phyloP scores from a whole-genome alignment of 2,113 vertebrate genomes.

The Orthonyx spaldingii region DNA sequence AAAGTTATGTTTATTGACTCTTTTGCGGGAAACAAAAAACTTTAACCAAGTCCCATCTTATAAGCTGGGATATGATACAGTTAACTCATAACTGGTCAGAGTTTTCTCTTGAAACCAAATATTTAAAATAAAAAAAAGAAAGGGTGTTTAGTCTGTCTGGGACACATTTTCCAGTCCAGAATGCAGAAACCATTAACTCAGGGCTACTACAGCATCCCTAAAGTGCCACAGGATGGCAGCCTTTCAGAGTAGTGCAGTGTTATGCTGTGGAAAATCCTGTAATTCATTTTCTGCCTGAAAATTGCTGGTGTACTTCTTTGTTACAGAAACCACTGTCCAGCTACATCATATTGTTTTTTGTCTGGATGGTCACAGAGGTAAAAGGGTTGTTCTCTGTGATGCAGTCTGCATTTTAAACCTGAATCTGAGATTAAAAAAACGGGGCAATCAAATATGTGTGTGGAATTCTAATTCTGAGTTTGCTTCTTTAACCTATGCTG shows the following conservation, averaged over 20 bases:
- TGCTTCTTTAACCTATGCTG: not conserved
- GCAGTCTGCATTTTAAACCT: not conserved
- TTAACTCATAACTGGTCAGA: not conserved
- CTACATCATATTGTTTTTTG: not conserved
- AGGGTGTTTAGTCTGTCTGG: not conserved
- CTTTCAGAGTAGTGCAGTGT: not conserved
- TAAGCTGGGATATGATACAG: not conserved
- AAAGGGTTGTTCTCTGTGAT: not conserved
- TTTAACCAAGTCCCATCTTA: not conserved
- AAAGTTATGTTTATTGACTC: not conserved
- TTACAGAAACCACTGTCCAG: not conserved
- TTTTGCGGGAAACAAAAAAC: not conserved
- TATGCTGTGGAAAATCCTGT: not conserved
- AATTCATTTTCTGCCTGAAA: not conserved
- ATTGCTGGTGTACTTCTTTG: not conserved
- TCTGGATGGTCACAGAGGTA: not conserved
- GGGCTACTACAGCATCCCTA: not conserved
- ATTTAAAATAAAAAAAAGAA: not conserved
- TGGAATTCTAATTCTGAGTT: not conserved
- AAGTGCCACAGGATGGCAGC: conserved; percentile 34
- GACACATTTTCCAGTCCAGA: not conserved
- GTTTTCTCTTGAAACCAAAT: not conserved
- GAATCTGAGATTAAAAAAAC: not conserved
- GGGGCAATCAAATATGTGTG: not conserved
- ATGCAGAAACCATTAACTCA: not conserved